Percentiles rank a stretch among this genome's conserved stretches.
Conservation (phyloP, 2,888 invertebrate species). For the Psylliodes chrysocephalus region DNA sequence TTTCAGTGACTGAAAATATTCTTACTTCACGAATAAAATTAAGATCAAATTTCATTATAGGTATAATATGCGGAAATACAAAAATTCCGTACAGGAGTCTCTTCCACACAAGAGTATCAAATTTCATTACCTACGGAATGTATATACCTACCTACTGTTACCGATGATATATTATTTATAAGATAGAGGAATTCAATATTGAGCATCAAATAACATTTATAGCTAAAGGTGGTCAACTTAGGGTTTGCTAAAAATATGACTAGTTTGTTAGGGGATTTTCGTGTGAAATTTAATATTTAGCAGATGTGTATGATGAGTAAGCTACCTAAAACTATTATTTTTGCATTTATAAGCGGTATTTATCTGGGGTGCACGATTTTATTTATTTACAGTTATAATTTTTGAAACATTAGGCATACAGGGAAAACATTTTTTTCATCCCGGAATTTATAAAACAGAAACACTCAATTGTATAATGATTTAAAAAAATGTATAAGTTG, state of each 20-base stretch:
- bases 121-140: slow-evolving; percentile 35
- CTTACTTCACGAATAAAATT: too few relatives aligned
- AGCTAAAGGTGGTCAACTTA: slow-evolving; percentile 32
- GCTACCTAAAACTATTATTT: too few relatives aligned
- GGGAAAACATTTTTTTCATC: too few relatives aligned
- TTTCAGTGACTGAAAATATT: too few relatives aligned
- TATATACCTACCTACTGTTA: slow-evolving; percentile 19
- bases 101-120: slow-evolving; percentile 29
- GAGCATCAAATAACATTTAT: slow-evolving; percentile 16
- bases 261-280: slow-evolving; percentile 34
- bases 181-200: not conserved
- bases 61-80: slow-evolving; percentile 37
- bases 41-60: slow-evolving; percentile 10
- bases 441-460: too few relatives aligned
- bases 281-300: slow-evolving; percentile 33
- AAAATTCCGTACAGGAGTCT: slow-evolving; percentile 34
- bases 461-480: too few relatives aligned
- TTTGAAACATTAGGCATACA: too few relatives aligned
- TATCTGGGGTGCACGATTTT: too few relatives aligned
- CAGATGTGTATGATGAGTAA: slow-evolving; percentile 40
- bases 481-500: too few relatives aligned
- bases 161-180: not conserved
- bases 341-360: too few relatives aligned
- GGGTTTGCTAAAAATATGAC: slow-evolving; percentile 14
- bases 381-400: too few relatives aligned